Conservation (phyloP, 2,113 vertebrate species). For the Platanista minor region DNA sequence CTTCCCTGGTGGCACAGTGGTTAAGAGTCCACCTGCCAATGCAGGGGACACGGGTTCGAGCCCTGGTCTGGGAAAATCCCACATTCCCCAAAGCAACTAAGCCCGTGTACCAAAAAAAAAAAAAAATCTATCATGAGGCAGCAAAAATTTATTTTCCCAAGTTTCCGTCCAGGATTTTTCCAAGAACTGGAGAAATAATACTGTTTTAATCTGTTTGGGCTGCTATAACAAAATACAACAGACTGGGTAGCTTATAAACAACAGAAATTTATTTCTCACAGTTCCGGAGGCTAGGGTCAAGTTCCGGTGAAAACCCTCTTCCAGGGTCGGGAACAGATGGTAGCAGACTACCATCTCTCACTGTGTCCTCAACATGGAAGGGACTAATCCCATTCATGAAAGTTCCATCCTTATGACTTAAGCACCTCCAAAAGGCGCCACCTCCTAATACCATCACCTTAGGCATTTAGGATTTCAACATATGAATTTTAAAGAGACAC, state of each 20-base stretch:
- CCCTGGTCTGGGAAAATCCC: too few species aligned
- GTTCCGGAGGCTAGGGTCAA: not conserved
- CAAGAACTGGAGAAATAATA: conserved; percentile 3
- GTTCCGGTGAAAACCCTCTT: not conserved
- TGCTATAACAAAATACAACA: not conserved
- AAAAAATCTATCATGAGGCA: not conserved
- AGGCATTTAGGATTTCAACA: not conserved
- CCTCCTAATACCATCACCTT: not conserved
- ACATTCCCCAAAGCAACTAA: too few species aligned
- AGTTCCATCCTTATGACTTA: not conserved
- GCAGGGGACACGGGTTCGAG: too few species aligned
- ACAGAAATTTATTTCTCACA: not conserved
- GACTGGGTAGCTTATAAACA: not conserved
- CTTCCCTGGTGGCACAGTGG: too few species aligned
- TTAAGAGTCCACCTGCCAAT: too few species aligned
- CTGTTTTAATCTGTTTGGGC: not conserved
- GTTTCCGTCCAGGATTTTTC: not conserved
- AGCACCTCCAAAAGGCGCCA: not conserved
- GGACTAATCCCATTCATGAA: not conserved
- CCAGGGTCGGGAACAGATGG: not conserved
- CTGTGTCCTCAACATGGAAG: not conserved
- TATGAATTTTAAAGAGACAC: not conserved
- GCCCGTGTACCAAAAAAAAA: too few species aligned
- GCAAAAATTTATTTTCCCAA: not conserved
- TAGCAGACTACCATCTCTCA: not conserved